phyloP scores from a whole-genome alignment of 2,113 vertebrate genomes.

The Cryptoleucopteryx plumbea region DNA sequence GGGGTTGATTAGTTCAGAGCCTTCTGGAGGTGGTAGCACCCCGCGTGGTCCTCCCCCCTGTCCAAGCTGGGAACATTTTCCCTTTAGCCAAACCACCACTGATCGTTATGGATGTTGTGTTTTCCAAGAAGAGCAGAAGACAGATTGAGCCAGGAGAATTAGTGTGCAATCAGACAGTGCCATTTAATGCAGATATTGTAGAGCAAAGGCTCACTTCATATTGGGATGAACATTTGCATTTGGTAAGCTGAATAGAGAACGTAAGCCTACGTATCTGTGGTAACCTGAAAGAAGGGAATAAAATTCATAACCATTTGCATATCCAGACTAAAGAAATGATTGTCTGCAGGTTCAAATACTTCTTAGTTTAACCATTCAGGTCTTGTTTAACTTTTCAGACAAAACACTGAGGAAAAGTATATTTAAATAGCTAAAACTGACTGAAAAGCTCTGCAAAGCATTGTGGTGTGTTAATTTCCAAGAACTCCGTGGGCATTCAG shows the following conservation, averaged over 20 bases:
- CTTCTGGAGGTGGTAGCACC: neutral
- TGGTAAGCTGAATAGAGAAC: neutral
- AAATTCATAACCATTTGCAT: neutral
- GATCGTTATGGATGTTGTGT: neutral
- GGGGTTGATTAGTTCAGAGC: neutral
- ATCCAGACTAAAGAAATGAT: neutral
- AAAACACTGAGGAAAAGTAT: neutral
- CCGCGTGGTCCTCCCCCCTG: rapidly evolving
- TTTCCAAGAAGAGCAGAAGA: neutral
- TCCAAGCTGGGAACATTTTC: neutral
- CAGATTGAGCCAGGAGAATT: neutral
- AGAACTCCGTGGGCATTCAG: neutral
- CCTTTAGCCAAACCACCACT: neutral
- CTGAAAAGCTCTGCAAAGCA: neutral
- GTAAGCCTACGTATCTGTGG: neutral
- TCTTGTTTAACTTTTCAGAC: neutral
- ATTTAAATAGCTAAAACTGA: neutral
- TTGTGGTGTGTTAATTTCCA: neutral
- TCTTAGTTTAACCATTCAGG: neutral
- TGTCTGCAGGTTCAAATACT: neutral
- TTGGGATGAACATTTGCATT: neutral
- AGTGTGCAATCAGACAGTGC: neutral
- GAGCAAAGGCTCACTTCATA: neutral
- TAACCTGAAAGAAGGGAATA: neutral
- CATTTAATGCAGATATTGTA: neutral